A percentile compares a stretch with the other conserved stretches of the same genome.
Conservation (phyloP, 2,797 vertebrate genomes). For the Aulostomus chinensis region DNA sequence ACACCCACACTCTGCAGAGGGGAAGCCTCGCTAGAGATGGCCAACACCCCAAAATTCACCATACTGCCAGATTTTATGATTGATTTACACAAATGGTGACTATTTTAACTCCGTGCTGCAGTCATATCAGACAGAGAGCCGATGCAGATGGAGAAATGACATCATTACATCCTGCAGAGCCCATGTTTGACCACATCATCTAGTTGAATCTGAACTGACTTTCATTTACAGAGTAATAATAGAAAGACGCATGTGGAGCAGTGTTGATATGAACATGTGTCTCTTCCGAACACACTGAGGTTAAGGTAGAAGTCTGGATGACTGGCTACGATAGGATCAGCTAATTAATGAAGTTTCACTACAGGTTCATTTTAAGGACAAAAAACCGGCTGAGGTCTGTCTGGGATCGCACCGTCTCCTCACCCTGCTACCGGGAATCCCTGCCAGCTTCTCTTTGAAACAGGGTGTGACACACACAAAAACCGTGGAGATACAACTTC, state of each 20-base stretch:
- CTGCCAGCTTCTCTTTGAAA: slow-evolving; percentile 40
- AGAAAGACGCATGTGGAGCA: background rate
- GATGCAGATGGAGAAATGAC: background rate
- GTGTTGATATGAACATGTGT: background rate
- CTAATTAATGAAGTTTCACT: background rate
- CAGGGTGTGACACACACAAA: slow-evolving; percentile 73
- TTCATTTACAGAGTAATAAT: too few species aligned
- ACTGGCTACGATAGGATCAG: background rate
- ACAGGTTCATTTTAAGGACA: background rate
- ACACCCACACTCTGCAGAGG: slow-evolving; percentile 8
- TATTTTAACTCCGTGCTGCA: background rate
- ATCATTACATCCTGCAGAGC: slow-evolving; percentile 1
- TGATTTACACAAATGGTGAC: background rate
- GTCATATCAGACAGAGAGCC: background rate
- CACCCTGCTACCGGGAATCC: slow-evolving; percentile 21
- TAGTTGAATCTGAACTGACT: too few species aligned
- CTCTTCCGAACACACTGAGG: slow-evolving; percentile 8
- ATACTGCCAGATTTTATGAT: background rate
- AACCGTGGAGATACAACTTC: slow-evolving; percentile 29
- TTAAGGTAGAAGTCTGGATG: slow-evolving; percentile 32
- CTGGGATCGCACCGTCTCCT: background rate
- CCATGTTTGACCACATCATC: too few species aligned
- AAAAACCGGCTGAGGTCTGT: background rate
- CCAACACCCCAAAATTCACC: slow-evolving; percentile 58
- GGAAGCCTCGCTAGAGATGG: slow-evolving; percentile 42